Percentiles rank a stretch among this genome's conserved stretches.
These are phyloP conservation scores for Pogonocherus hispidulus DNA, from an alignment of 2,888 invertebrate species.

Conservation along the genomic window DNA sequence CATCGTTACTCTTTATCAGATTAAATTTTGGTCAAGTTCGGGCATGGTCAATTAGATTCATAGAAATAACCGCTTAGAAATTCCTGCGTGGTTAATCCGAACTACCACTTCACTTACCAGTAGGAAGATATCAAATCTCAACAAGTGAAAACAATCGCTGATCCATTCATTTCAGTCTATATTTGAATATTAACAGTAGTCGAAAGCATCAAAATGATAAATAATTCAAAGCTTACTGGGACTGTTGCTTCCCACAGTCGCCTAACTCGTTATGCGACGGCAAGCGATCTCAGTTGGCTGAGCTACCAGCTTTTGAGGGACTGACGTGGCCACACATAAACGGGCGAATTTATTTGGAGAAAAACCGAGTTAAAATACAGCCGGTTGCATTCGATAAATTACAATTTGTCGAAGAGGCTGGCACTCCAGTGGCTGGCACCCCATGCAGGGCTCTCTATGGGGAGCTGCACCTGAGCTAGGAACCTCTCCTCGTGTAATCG, in stretches of 20 bases:
- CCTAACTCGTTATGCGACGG: conserved; percentile 37
- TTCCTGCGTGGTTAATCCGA: not conserved
- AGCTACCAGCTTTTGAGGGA: conserved; percentile 35
- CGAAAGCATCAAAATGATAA: conserved; percentile 38
- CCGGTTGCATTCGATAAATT: conserved; percentile 65
- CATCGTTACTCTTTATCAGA: too few species aligned
- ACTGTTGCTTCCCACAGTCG: conserved; percentile 39
- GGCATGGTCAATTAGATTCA: too few species aligned
- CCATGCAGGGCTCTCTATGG: conserved; percentile 64
- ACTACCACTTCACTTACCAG: not conserved
- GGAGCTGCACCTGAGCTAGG: conserved; percentile 61
- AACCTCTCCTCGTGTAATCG: conserved; percentile 45
- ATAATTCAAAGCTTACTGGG: conserved; percentile 36
- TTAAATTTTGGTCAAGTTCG: too few species aligned
- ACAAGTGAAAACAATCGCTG: not conserved
- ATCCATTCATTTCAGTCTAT: conserved; percentile 22
- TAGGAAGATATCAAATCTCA: not conserved
- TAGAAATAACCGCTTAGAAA: too few species aligned
- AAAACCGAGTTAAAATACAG: conserved; percentile 60
- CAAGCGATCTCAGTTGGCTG: conserved; percentile 21
- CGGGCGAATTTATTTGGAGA: conserved; percentile 64
- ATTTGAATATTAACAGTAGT: conserved; percentile 31
- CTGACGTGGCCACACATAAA: conserved; percentile 65
- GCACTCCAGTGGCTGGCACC: conserved; percentile 64
- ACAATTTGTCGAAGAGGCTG: conserved; percentile 67